These are phyloP conservation scores for Agonopterix heracliana DNA, from an alignment of 2,888 invertebrate species.

Conservation along the genomic window DNA sequence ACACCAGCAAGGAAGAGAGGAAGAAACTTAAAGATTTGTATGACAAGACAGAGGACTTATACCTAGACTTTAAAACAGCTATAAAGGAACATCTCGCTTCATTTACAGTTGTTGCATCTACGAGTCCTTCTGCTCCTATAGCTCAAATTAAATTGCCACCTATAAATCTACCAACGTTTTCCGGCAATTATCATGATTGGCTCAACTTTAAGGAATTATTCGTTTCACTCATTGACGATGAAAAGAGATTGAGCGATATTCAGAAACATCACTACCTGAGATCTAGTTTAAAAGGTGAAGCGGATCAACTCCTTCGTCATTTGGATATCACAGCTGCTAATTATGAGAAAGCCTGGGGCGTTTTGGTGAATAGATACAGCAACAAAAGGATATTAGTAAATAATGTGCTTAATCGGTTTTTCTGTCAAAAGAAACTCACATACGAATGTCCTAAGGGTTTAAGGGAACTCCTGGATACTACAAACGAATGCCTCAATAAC, in stretches of 20 bases:
- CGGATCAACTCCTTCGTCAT: conserved; percentile 13
- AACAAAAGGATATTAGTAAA: conserved; percentile 16
- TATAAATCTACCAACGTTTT: conserved; percentile 12
- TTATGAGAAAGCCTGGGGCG: conserved; percentile 18
- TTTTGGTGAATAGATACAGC: conserved; percentile 15
- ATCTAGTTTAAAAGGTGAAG: conserved; percentile 13
- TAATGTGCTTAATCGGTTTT: conserved; percentile 16
- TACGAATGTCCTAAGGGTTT: conserved; percentile 14
- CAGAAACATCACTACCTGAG: conserved; percentile 8
- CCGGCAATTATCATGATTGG: conserved; percentile 14
- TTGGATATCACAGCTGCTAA: conserved; percentile 11
- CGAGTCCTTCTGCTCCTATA: too few relatives aligned
- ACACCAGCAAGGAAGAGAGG: too few relatives aligned
- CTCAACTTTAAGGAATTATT: conserved; percentile 13
- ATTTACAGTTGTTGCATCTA: too few relatives aligned
- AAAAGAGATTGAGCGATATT: conserved; percentile 8
- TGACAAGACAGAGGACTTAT: too few relatives aligned
- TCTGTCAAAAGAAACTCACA: conserved; percentile 15
- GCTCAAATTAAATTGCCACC: conserved; percentile 6
- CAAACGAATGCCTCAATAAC: conserved; percentile 17
- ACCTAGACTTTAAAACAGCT: too few relatives aligned
- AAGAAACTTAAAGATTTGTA: too few relatives aligned
- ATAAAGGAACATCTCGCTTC: too few relatives aligned
- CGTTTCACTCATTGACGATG: conserved; percentile 10
- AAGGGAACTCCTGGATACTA: conserved; percentile 22